Evolutionary conservation across 1,140 invertebrate genomes (phyloP).

Genomic region (Camponotus floridanus): DNA sequence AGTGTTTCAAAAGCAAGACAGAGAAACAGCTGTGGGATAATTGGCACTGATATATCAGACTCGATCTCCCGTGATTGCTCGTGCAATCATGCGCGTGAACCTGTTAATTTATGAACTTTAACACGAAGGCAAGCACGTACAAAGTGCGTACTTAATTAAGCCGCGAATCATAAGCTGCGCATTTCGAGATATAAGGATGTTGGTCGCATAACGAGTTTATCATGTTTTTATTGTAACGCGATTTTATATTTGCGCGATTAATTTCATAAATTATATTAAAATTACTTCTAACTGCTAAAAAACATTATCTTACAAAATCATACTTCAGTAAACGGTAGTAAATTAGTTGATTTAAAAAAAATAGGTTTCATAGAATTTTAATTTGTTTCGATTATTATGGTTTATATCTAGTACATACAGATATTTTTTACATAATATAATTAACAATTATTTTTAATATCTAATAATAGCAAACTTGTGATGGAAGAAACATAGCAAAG

Average conservation of each 20-base stretch:
- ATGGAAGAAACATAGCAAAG: background rate
- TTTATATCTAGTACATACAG: background rate
- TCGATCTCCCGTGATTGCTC: conserved; percentile 8
- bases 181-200: conserved; percentile 10
- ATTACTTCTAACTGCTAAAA: background rate
- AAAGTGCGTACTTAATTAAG: conserved; percentile 37
- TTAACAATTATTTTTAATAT: background rate
- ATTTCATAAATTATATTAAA: background rate
- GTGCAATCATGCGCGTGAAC: conserved; percentile 37
- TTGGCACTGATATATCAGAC: conserved; percentile 68
- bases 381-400: background rate
- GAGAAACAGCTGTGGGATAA: conserved; percentile 55
- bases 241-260: background rate
- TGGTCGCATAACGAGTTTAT: background rate
- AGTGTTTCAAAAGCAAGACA: background rate
- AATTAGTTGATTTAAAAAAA: background rate
- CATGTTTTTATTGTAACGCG: background rate
- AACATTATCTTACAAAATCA: background rate
- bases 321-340: background rate
- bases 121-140: background rate
- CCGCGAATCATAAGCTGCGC: background rate
- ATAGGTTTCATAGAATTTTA: background rate
- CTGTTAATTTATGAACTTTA: conserved; percentile 69
- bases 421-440: background rate
- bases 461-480: background rate